Evolutionary conservation across 2,888 invertebrate species (phyloP).

Genomic region (Leptinotarsa peninsularis): DNA sequence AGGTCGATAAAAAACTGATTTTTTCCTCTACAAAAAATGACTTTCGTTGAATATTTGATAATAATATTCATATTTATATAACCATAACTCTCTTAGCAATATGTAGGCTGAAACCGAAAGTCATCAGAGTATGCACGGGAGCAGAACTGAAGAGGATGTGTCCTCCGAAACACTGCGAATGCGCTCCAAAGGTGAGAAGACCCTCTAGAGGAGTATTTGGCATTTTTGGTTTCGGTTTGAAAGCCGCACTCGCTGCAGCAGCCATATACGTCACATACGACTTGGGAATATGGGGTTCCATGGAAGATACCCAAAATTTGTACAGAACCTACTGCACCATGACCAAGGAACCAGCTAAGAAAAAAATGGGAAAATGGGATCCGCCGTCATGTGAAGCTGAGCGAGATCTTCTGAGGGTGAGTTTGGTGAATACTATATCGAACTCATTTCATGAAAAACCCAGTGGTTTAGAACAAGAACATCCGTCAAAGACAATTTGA

Average conservation of each 20-base stretch:
- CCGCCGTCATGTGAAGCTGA: conserved; percentile 56
- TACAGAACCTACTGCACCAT: conserved; percentile 56
- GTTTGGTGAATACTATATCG: background rate
- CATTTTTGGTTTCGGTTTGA: conserved; percentile 58
- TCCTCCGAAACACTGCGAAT: conserved; percentile 59
- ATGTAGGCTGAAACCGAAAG: conserved; percentile 53
- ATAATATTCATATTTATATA: no score
- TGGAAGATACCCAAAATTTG: conserved; percentile 62
- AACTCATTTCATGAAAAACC: no score
- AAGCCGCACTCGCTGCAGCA: conserved; percentile 61
- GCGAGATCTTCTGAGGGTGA: conserved; percentile 53
- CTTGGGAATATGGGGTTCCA: conserved; percentile 66
- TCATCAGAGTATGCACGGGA: conserved; percentile 64
- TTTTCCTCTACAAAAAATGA: no score
- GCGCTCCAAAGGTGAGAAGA: conserved; percentile 44
- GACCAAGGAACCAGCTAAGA: conserved; percentile 39
- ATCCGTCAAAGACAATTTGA: no score
- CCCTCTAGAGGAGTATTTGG: conserved; percentile 22
- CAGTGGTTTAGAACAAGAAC: no score
- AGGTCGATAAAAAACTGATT: no score
- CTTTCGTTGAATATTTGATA: no score
- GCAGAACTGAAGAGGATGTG: conserved; percentile 61
- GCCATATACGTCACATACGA: conserved; percentile 64
- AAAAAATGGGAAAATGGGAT: conserved; percentile 46
- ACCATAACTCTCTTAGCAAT: conserved; percentile 44